These are phyloP conservation scores for Listronotus bonariensis DNA, from an alignment of 1,140 invertebrate genomes.

Conservation along the genomic window DNA sequence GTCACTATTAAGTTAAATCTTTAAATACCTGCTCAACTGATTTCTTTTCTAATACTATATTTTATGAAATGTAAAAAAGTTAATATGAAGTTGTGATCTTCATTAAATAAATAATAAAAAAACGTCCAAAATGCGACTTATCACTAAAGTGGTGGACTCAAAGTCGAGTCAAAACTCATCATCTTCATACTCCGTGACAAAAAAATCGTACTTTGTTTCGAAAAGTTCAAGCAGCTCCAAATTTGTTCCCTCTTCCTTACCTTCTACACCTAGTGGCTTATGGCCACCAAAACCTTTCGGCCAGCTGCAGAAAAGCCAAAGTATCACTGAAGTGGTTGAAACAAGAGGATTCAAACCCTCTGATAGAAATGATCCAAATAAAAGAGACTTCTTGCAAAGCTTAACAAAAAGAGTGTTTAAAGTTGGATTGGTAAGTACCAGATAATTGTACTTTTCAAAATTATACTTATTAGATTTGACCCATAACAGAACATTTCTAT, in stretches of 20 bases:
- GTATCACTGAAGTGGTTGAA: slow-evolving; percentile 51
- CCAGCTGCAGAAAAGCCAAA: slow-evolving; percentile 45
- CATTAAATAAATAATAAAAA: slow-evolving; percentile 13
- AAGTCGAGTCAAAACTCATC: slow-evolving; percentile 30
- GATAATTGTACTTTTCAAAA: slow-evolving; percentile 3
- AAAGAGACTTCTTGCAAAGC: slow-evolving; percentile 77
- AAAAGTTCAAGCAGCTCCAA: slow-evolving; percentile 42
- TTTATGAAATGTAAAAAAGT: too few relatives aligned
- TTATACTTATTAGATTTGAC: too few relatives aligned
- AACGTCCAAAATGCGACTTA: slow-evolving; percentile 31
- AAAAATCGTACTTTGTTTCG: slow-evolving; percentile 39
- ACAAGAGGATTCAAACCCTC: slow-evolving; percentile 80
- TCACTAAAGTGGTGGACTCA: slow-evolving; percentile 45
- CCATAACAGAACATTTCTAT: too few relatives aligned
- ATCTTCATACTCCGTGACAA: slow-evolving; percentile 39
- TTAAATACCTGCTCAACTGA: too few relatives aligned
- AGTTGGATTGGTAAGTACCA: slow-evolving; percentile 73
- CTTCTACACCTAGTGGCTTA: slow-evolving; percentile 34
- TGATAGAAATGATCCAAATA: slow-evolving; percentile 77
- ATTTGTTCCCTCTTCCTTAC: slow-evolving; percentile 37
- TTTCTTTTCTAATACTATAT: too few relatives aligned
- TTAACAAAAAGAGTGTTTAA: slow-evolving; percentile 79
- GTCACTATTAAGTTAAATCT: too few relatives aligned
- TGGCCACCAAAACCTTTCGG: slow-evolving; percentile 33
- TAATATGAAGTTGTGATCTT: too few relatives aligned